phyloP scores from a whole-genome alignment of 2,888 invertebrate species.

The Rhamphomyia laevipes region DNA sequence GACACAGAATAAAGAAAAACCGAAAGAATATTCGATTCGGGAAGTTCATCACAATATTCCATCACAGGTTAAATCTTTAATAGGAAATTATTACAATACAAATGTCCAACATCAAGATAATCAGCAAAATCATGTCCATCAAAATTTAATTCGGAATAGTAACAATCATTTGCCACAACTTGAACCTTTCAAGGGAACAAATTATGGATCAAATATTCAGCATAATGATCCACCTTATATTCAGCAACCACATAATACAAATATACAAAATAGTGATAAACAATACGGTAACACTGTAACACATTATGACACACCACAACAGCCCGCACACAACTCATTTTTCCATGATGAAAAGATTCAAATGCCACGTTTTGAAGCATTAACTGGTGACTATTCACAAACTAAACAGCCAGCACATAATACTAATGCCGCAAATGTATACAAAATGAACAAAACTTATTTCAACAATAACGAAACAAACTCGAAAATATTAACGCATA shows the following conservation, averaged over 20 bases:
- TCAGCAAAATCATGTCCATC: no score
- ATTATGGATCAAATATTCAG: neutral
- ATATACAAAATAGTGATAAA: neutral
- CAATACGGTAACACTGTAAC: neutral
- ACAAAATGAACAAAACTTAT: neutral
- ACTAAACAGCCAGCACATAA: no score
- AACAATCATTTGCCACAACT: no score
- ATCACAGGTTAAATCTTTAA: no score
- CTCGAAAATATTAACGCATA: neutral
- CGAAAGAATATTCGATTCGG: no score
- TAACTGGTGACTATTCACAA: neutral
- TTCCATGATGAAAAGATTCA: neutral
- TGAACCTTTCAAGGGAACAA: neutral
- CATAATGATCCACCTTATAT: no score
- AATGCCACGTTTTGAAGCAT: conserved; percentile 4
- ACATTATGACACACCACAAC: neutral
- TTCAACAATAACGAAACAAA: neutral
- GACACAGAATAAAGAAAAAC: no score
- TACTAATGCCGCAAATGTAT: neutral
- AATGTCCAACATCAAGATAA: no score
- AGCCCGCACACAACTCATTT: neutral
- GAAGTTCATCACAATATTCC: no score
- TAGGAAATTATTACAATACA: no score
- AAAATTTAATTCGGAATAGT: no score
- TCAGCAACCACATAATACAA: no score